These are phyloP conservation scores for Drosophila melanogaster DNA, from an alignment of 1,140 invertebrate genomes.

Conservation along the genomic window Release_6_plus_ISO1_MT NT_033779.5:21751501-21752000, in stretches of 20 bases:
- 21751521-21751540: too few relatives aligned
- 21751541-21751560: too few relatives aligned
- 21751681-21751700: too few relatives aligned
- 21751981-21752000: constrained; percentile 73
- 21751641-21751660: too few relatives aligned
- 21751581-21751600: too few relatives aligned
- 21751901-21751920: background rate
- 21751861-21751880: constrained; percentile 7
- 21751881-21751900: constrained; percentile 12
- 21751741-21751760: constrained; percentile 1
- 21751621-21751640: too few relatives aligned
- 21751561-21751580: too few relatives aligned
- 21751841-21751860: constrained; percentile 16
- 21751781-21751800: too few relatives aligned
- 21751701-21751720: constrained; percentile 5
- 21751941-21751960: constrained; percentile 46
- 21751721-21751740: background rate
- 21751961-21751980: constrained; percentile 37
- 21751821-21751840: constrained; percentile 61
- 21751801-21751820: constrained; percentile 56
- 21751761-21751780: too few relatives aligned
- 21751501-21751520: too few relatives aligned
- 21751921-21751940: background rate
- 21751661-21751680: too few relatives aligned
- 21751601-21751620: too few relatives aligned